phyloP scores from a whole-genome alignment of 2,888 invertebrate species.

The Deilephila porcellus region DNA sequence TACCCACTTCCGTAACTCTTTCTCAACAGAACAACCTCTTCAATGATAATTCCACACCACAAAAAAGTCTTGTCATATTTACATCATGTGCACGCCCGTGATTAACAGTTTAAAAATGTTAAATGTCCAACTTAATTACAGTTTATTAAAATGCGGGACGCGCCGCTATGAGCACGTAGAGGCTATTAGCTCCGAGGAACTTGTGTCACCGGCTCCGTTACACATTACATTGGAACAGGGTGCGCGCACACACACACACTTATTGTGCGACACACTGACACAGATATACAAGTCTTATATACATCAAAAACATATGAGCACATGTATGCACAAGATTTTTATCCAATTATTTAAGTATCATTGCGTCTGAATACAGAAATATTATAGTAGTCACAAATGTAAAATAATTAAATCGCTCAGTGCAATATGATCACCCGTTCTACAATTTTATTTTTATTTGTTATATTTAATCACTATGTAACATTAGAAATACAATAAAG shows the following conservation, averaged over 20 bases:
- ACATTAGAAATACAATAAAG: too few species aligned
- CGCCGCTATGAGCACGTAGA: constrained; percentile 53
- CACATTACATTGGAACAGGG: constrained; percentile 4
- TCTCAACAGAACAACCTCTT: constrained; percentile 43
- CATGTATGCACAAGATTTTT: constrained; percentile 11
- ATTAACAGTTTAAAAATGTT: constrained; percentile 58
- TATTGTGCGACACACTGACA: not conserved
- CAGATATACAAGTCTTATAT: not conserved
- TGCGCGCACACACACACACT: constrained; percentile 1
- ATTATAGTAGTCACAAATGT: constrained; percentile 13
- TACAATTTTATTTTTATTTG: too few species aligned
- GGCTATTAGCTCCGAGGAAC: constrained; percentile 55
- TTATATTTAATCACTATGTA: too few species aligned
- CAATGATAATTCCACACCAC: constrained; percentile 46
- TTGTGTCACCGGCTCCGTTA: constrained; percentile 41
- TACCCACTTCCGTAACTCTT: constrained; percentile 35
- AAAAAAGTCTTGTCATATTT: constrained; percentile 55
- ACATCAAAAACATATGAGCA: not conserved
- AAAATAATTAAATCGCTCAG: not conserved
- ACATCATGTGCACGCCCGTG: constrained; percentile 56
- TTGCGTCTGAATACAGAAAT: constrained; percentile 28
- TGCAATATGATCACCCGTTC: too few species aligned
- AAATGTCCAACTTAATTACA: constrained; percentile 62
- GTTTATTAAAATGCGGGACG: constrained; percentile 64
- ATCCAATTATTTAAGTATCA: constrained; percentile 23